A percentile compares a stretch with the other conserved stretches of the same genome.
Conservation (phyloP, 2,888 invertebrate species). For the Halictus quadricinctus region DNA sequence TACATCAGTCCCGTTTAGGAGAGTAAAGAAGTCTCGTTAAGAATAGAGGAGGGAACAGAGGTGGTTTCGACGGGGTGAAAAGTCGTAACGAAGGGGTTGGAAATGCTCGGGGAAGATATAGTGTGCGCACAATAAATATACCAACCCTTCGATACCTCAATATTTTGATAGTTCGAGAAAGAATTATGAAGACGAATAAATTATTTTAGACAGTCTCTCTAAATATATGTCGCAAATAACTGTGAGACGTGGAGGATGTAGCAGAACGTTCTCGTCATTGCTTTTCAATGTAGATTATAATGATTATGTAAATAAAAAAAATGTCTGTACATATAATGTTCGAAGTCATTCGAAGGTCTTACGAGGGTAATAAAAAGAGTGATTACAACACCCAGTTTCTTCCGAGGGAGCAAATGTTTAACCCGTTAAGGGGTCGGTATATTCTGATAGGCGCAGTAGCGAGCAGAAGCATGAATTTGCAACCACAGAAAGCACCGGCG, state of each 20-base stretch:
- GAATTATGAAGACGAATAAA: too few species aligned
- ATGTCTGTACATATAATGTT: background rate
- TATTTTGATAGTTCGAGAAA: background rate
- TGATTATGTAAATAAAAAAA: too few species aligned
- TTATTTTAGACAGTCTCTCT: too few species aligned
- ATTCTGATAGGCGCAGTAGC: background rate
- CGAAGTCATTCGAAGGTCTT: background rate
- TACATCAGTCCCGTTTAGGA: background rate
- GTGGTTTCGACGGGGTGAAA: background rate
- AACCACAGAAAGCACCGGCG: background rate
- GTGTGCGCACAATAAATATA: too few species aligned
- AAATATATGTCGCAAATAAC: too few species aligned
- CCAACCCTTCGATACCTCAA: background rate
- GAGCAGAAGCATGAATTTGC: slow-evolving; percentile 16
- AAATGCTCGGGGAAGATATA: background rate
- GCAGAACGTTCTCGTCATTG: too few species aligned
- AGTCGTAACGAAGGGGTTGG: background rate
- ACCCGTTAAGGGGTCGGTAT: background rate
- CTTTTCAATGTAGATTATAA: too few species aligned
- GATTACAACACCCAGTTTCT: background rate
- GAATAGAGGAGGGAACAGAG: background rate
- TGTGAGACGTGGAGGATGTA: too few species aligned
- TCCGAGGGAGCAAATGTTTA: background rate
- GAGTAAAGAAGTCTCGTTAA: background rate
- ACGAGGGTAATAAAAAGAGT: background rate